Evolutionary conservation across 2,888 invertebrate species (phyloP).

Genomic region (Caenorhabditis becei): DNA sequence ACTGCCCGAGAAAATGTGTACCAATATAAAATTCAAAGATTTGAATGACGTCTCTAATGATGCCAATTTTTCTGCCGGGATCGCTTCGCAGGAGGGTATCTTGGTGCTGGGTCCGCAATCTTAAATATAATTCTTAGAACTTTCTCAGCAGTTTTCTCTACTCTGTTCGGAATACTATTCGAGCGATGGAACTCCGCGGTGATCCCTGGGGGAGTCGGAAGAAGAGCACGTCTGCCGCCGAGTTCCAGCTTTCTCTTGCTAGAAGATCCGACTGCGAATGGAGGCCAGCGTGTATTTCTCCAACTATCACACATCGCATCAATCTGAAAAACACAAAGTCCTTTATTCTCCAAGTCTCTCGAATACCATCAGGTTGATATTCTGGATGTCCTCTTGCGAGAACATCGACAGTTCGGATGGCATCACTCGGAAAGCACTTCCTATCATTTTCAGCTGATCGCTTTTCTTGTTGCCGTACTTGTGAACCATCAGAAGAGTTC

Average conservation of each 20-base stretch:
- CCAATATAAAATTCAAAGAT: no score
- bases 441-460: not conserved
- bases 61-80: not conserved
- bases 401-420: slow-evolving; percentile 32
- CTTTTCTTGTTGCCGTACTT: not conserved
- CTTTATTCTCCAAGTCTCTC: not conserved
- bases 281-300: not conserved
- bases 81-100: not conserved
- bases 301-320: not conserved
- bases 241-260: not conserved
- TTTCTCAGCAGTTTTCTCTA: no score
- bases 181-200: not conserved
- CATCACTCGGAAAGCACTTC: slow-evolving; percentile 9
- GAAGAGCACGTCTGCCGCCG: not conserved
- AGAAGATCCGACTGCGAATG: not conserved
- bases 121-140: not conserved
- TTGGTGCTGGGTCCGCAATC: slow-evolving; percentile 16
- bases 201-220: slow-evolving; percentile 5
- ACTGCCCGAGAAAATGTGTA: no score
- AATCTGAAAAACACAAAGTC: not conserved
- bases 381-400: slow-evolving; percentile 20
- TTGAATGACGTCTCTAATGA: no score
- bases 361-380: slow-evolving; percentile 3
- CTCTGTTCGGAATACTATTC: slow-evolving; percentile 1
- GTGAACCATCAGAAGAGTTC: slow-evolving; percentile 16